Evolutionary conservation across 64 coral and sea anemone species (phyloP).

Genomic region (Pachyseris speciosa): DNA sequence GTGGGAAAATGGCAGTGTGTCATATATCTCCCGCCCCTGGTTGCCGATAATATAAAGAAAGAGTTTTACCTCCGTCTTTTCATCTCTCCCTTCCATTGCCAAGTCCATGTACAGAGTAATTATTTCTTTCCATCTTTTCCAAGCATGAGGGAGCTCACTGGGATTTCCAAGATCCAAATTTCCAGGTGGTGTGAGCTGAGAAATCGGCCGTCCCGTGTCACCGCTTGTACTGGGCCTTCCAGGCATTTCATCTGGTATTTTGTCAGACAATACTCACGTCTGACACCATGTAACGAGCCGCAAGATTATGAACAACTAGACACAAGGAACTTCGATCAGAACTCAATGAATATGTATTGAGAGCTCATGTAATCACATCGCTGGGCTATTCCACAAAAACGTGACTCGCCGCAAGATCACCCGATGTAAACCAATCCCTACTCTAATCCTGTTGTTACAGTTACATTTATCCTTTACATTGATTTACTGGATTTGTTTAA

Average conservation of each 20-base stretch:
- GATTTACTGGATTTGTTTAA: too few relatives aligned
- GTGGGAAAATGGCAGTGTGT: not conserved
- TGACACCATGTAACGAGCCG: not conserved
- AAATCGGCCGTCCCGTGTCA: not conserved
- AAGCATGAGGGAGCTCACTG: not conserved
- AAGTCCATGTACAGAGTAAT: conserved; percentile 60
- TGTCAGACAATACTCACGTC: not conserved
- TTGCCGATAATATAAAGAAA: conserved; percentile 52
- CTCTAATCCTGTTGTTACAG: too few relatives aligned
- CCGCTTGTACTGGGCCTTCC: not conserved
- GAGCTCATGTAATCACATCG: too few relatives aligned
- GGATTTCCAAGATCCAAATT: not conserved
- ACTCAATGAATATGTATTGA: too few relatives aligned
- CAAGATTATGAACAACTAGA: too few relatives aligned
- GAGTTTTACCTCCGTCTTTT: conserved; percentile 51
- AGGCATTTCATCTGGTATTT: not conserved
- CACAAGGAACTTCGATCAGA: too few relatives aligned
- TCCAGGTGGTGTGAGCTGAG: not conserved
- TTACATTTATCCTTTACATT: too few relatives aligned
- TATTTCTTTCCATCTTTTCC: conserved; percentile 74
- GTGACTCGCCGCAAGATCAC: too few relatives aligned
- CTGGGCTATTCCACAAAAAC: not conserved
- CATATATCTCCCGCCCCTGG: conserved; percentile 17
- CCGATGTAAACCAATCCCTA: too few relatives aligned
- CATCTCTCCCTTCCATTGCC: conserved; percentile 5